These are phyloP conservation scores for Crypturellus tataupa DNA, from an alignment of 2,797 vertebrate genomes.

Conservation along the genomic window DNA sequence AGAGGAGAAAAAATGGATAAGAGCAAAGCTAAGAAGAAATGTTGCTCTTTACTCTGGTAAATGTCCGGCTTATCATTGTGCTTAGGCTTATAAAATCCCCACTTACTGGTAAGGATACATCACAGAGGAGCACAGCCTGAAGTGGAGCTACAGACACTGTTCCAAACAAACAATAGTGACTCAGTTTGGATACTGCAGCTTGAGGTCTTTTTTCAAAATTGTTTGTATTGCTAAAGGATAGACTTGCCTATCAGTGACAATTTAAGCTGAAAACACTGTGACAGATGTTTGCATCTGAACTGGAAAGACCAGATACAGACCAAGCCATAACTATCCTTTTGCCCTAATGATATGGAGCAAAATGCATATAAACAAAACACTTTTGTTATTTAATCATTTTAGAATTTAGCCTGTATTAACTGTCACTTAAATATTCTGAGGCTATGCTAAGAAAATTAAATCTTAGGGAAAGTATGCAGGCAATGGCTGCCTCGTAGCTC, in stretches of 20 bases:
- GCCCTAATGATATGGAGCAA: not conserved
- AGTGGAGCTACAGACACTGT: not conserved
- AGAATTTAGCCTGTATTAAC: not conserved
- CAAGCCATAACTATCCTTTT: not conserved
- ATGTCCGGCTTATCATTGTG: not conserved
- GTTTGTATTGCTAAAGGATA: not conserved
- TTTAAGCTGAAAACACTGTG: not conserved
- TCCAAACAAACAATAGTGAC: not conserved
- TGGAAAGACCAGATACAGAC: not conserved
- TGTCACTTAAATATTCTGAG: conserved; percentile 10
- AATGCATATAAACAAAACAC: not conserved
- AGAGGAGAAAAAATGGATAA: not conserved
- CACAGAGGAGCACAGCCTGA: not conserved
- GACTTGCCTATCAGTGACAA: not conserved
- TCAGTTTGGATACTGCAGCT: conserved; percentile 4
- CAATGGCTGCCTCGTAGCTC: not conserved
- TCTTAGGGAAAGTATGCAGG: not conserved
- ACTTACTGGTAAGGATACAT: not conserved
- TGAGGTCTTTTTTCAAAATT: conserved; percentile 4
- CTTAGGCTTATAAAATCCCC: not conserved
- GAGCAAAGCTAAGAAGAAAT: not conserved
- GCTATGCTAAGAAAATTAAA: conserved; percentile 20
- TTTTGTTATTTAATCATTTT: conserved; percentile 15
- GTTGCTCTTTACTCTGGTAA: not conserved
- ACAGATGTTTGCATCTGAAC: not conserved